These are phyloP conservation scores for Brachyrhaphis roseni DNA, from an alignment of 2,797 vertebrate genomes.

Conservation along the genomic window DNA sequence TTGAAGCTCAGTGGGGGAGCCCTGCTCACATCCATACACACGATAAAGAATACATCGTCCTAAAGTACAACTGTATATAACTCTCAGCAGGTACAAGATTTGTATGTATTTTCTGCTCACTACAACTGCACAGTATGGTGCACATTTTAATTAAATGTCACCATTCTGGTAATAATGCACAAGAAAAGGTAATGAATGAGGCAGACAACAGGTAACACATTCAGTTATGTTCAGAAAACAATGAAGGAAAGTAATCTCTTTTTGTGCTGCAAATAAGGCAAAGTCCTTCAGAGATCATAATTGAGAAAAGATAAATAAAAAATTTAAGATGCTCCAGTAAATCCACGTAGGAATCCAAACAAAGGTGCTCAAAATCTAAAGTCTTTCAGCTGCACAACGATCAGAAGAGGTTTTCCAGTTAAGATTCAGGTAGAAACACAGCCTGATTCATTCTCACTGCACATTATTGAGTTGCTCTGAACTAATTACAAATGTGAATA, in stretches of 20 bases:
- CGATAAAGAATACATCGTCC: constrained; percentile 37
- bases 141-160: constrained; percentile 18
- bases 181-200: constrained; percentile 49
- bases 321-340: constrained; percentile 60
- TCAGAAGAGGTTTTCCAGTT: constrained; percentile 64
- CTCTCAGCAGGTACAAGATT: constrained; percentile 46
- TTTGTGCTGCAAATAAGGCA: constrained; percentile 48
- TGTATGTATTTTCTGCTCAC: constrained; percentile 28
- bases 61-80: constrained; percentile 34
- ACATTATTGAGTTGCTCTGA: not conserved
- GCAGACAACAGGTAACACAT: constrained; percentile 63
- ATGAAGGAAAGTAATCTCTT: constrained; percentile 12
- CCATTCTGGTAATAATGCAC: constrained; percentile 42
- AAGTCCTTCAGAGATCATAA: constrained; percentile 38
- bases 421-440: constrained; percentile 20
- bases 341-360: constrained; percentile 61
- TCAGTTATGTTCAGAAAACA: constrained; percentile 51
- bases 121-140: constrained; percentile 12
- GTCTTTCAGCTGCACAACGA: constrained; percentile 71
- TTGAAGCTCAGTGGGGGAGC: constrained; percentile 75
- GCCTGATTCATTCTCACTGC: constrained; percentile 12
- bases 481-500: constrained; percentile 23
- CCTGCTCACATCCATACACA: constrained; percentile 75
- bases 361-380: constrained; percentile 69
- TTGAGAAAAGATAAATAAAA: constrained; percentile 57